Evolutionary conservation across 2,113 vertebrate species (phyloP).

Genomic region (Trochalopteron elliotii): DNA sequence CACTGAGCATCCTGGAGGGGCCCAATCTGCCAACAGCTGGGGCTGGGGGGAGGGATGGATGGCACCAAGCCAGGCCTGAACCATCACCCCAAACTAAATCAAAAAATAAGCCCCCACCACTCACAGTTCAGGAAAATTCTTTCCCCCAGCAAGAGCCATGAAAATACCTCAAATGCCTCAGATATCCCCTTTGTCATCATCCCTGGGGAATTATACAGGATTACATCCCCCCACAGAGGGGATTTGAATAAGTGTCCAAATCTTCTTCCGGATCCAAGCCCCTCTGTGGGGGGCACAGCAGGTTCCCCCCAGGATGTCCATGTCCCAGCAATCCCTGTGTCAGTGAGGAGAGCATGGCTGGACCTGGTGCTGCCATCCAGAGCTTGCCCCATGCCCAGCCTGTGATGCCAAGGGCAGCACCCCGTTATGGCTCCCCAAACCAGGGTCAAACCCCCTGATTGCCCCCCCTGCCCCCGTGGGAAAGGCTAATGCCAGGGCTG

Average conservation of each 20-base stretch:
- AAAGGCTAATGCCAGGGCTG: not conserved
- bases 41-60: not conserved
- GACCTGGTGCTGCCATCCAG: fast-evolving
- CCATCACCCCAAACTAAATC: not conserved
- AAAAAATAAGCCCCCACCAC: not conserved
- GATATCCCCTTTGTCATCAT: not conserved
- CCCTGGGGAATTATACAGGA: fast-evolving
- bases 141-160: not conserved
- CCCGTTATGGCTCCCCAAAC: fast-evolving
- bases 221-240: not conserved
- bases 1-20: fast-evolving
- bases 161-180: not conserved
- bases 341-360: not conserved
- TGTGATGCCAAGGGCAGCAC: not conserved
- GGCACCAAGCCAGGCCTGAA: not conserved
- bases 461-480: not conserved
- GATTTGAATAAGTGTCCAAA: not conserved
- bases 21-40: not conserved
- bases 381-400: not conserved
- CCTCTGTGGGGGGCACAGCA: not conserved
- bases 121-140: not conserved
- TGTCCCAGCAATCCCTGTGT: not conserved
- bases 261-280: not conserved
- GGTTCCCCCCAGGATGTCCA: not conserved
- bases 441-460: fast-evolving